These are phyloP conservation scores for Ctenochaetus hawaiiensis DNA, from an alignment of 2,797 vertebrate species.

Conservation along the genomic window DNA sequence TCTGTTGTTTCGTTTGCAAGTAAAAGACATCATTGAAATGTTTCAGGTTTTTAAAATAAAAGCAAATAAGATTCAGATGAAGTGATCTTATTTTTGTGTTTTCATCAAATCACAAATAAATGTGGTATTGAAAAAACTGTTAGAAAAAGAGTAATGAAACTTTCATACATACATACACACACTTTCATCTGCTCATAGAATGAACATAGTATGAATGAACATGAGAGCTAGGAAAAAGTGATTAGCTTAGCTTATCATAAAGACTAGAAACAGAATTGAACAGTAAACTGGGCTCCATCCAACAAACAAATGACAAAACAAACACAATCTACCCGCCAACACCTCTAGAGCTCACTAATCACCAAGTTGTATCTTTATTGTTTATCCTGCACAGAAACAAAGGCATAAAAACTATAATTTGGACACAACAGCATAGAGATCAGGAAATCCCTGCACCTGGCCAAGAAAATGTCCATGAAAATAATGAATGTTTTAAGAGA, in stretches of 20 bases:
- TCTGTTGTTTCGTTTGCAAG: conserved; percentile 8
- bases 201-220: no score
- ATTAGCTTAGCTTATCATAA: conserved; percentile 8
- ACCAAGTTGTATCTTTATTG: not conserved
- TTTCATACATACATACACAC: no score
- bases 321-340: not conserved
- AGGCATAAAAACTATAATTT: not conserved
- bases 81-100: not conserved
- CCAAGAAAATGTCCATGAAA: not conserved
- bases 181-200: not conserved
- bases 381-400: not conserved
- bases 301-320: no score
- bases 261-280: not conserved
- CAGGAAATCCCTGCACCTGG: no score
- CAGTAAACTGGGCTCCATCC: no score
- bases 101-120: conserved; percentile 14
- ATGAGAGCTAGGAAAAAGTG: no score
- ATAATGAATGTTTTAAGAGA: not conserved
- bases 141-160: no score
- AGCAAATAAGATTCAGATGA: conserved; percentile 6
- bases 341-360: not conserved
- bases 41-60: conserved; percentile 5
- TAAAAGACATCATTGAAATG: conserved; percentile 6
- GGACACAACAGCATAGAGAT: not conserved
- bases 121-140: not conserved